Evolutionary conservation across 2,113 vertebrate genomes (phyloP).

Genomic region (Hassar affinis): DNA sequence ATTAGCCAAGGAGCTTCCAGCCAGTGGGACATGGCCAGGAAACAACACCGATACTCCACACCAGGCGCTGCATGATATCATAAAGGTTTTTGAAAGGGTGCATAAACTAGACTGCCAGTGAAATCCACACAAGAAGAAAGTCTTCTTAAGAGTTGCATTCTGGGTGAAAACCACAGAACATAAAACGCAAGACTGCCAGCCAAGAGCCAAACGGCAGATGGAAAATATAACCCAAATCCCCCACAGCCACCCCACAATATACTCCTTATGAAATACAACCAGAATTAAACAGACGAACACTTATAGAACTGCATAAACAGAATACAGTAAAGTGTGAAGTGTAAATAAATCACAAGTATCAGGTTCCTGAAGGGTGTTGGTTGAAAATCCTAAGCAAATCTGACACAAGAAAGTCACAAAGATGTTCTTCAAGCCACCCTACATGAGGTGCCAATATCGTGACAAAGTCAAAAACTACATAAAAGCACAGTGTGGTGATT

Average conservation of each 20-base stretch:
- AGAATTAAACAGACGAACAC: not conserved
- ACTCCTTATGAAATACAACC: constrained; percentile 17
- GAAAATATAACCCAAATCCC: constrained; percentile 7
- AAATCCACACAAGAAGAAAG: constrained; percentile 26
- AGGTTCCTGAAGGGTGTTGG: not conserved
- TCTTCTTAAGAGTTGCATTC: constrained; percentile 9
- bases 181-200: constrained; percentile 37
- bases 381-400: not conserved
- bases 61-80: constrained; percentile 43
- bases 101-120: constrained; percentile 22
- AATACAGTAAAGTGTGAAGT: not conserved
- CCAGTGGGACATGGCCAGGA: constrained; percentile 15
- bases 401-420: not conserved
- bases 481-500: constrained; percentile 6
- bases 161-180: constrained; percentile 11
- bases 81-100: constrained; percentile 40
- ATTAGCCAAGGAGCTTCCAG: constrained; percentile 34
- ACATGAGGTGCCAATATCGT: not conserved
- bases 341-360: constrained; percentile 6
- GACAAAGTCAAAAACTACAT: constrained; percentile 11
- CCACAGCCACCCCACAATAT: not conserved
- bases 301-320: not conserved
- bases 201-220: constrained; percentile 38
- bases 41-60: constrained; percentile 36
- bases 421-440: not conserved